Evolutionary conservation across 2,797 vertebrate genomes (phyloP).

Genomic region (Synaphobranchus kaupii): DNA sequence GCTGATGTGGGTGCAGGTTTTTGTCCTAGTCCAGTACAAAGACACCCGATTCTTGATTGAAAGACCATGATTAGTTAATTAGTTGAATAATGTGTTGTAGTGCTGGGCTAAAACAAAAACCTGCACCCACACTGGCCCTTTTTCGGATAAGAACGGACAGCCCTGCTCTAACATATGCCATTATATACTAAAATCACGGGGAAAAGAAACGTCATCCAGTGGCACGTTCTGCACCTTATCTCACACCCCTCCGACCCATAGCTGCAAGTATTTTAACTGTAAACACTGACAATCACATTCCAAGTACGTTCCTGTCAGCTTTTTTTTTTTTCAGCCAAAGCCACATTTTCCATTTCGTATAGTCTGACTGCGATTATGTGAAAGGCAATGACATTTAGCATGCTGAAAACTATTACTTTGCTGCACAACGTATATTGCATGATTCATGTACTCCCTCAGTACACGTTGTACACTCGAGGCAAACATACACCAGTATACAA

Average conservation of each 20-base stretch:
- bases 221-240: slow-evolving; percentile 71
- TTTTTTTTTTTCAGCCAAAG: not conserved
- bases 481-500: slow-evolving; percentile 38
- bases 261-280: slow-evolving; percentile 74
- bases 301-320: slow-evolving; percentile 11
- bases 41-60: not conserved
- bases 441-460: not conserved
- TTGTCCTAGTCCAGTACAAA: not conserved
- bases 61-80: not conserved
- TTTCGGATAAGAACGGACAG: not conserved
- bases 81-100: not conserved
- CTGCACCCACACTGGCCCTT: not conserved
- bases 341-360: slow-evolving; percentile 19
- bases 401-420: not conserved
- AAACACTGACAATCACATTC: slow-evolving; percentile 66
- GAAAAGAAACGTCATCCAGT: slow-evolving; percentile 26
- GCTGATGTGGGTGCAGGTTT: not conserved
- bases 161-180: not conserved
- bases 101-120: not conserved
- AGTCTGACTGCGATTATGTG: slow-evolving; percentile 5
- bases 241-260: slow-evolving; percentile 63
- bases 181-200: not conserved
- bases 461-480: slow-evolving; percentile 1
- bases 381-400: not conserved
- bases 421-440: not conserved